phyloP scores from a whole-genome alignment of 2,888 invertebrate genomes.

The Xanthia icteritia region DNA sequence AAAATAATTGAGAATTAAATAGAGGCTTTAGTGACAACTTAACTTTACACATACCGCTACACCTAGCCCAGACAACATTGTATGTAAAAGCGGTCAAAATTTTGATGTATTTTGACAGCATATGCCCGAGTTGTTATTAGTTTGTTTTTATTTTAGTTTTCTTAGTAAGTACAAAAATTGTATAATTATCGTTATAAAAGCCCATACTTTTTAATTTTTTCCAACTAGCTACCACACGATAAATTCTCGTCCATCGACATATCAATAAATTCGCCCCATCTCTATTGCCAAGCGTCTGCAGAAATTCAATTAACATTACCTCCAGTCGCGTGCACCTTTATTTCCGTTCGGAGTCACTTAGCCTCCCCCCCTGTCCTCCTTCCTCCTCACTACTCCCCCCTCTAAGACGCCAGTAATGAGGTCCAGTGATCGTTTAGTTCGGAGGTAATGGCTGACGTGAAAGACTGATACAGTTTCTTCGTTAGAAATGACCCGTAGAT shows the following conservation, averaged over 20 bases:
- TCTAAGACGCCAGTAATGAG: slow-evolving; percentile 88
- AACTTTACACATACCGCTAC: not conserved
- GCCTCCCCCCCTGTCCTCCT: slow-evolving; percentile 52
- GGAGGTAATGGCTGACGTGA: slow-evolving; percentile 89
- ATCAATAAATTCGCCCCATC: slow-evolving; percentile 67
- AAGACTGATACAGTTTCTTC: slow-evolving; percentile 72
- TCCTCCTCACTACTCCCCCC: slow-evolving; percentile 33
- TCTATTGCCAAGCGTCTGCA: slow-evolving; percentile 85
- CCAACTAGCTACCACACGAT: not conserved
- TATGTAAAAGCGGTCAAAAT: not conserved
- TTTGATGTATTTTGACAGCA: not conserved
- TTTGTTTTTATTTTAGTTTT: not conserved
- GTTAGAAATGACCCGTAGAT: slow-evolving; percentile 65
- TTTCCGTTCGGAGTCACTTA: slow-evolving; percentile 91
- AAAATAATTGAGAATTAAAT: not conserved
- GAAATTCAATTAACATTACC: slow-evolving; percentile 91
- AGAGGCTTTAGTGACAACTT: not conserved
- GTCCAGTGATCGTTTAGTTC: slow-evolving; percentile 89
- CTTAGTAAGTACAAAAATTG: not conserved
- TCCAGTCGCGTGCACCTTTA: slow-evolving; percentile 91
- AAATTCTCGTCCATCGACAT: slow-evolving; percentile 48
- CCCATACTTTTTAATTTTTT: not conserved
- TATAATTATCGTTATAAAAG: not conserved
- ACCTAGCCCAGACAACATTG: not conserved
- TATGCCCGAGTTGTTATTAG: not conserved